Evolutionary conservation across 2,797 vertebrate genomes (phyloP), one percentile per base, ranked within the genome.

Genomic region (Amblyopsis hoosieri): DNA sequence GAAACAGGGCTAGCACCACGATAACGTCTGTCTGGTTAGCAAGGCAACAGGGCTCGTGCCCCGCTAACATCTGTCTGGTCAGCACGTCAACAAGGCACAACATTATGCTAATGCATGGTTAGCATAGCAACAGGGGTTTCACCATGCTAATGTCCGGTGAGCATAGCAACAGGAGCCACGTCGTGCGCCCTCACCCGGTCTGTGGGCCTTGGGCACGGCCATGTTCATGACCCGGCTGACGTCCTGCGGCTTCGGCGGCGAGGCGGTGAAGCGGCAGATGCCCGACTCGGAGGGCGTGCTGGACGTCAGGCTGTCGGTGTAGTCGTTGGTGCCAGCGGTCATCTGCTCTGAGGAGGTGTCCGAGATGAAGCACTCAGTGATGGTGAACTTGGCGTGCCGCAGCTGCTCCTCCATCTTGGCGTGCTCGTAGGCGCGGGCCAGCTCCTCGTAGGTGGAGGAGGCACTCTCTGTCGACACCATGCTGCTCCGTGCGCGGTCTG

Each of bases 401-500:
- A 99, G 93, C 90, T 99, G 97, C 76, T 99, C 97, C 90, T 99
- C 97, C 96, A 99, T 97, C 89, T 98, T 98, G 84, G 97, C 97
- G 0, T 99, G 97, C 72, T 99, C 97, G 0, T 99, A 99, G n/a
- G 97, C 97, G 70, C 97, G 91, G 1, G 97, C 97, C 69, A 99
- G 92, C 86, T 99, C 97, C 91, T 99, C 97, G 0, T 99, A 99
- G 0, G 97, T 99, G 71, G 97, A 99, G 60, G 97, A 99, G 69
- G 97, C 97, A 77, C 97, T 99, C 92, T 99, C 97, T 14, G 97
- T 99, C 53, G 97, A 99, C 84, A 99, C 97, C 97, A 99, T 98
- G 80, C 97, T 99, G 94, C 96, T 99, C 69, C 96, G 92, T 0
- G 97, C 97, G 70, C 97, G 92, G 86, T 99, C 97, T 99, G 64